A percentile compares a stretch with the other conserved stretches of the same genome.
Evolutionary conservation across 2,797 vertebrate species (phyloP).

Genomic region (Silurus aristotelis): DNA sequence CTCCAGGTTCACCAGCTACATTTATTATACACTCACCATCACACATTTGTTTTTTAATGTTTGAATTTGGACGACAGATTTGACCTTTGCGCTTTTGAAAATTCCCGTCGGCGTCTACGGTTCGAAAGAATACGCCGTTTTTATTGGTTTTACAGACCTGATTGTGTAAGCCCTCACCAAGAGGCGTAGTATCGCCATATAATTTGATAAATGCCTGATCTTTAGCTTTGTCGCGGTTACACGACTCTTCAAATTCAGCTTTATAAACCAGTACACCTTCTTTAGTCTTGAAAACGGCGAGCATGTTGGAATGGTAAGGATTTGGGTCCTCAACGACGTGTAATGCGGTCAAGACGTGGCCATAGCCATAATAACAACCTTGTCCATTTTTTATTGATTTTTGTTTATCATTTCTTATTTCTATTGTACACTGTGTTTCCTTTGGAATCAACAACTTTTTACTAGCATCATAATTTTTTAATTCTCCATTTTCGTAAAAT

Average conservation of each 20-base stretch:
- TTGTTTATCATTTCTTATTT: neutral
- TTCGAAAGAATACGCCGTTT: neutral
- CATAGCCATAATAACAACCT: conserved; percentile 13
- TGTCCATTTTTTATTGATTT: fast-evolving
- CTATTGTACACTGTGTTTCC: neutral
- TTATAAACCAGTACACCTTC: neutral
- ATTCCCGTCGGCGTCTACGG: neutral
- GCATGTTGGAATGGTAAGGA: neutral
- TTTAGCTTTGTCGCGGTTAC: neutral
- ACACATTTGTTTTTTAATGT: neutral
- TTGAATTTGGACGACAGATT: neutral
- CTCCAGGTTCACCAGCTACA: neutral
- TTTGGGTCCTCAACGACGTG: neutral
- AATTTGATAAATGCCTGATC: conserved; percentile 28
- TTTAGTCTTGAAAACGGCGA: neutral
- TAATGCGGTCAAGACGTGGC: conserved; percentile 2
- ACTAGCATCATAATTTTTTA: neutral
- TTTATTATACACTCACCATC: neutral
- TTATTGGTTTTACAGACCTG: neutral
- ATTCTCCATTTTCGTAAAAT: neutral
- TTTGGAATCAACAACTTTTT: neutral
- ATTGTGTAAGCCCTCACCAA: conserved; percentile 18
- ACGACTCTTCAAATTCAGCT: neutral
- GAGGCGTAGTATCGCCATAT: neutral
- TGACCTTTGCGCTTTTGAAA: neutral